Evolutionary conservation across 2,797 vertebrate genomes (phyloP), one percentile per base, ranked within the genome.

Genomic region (Chloroceryle amazona): DNA sequence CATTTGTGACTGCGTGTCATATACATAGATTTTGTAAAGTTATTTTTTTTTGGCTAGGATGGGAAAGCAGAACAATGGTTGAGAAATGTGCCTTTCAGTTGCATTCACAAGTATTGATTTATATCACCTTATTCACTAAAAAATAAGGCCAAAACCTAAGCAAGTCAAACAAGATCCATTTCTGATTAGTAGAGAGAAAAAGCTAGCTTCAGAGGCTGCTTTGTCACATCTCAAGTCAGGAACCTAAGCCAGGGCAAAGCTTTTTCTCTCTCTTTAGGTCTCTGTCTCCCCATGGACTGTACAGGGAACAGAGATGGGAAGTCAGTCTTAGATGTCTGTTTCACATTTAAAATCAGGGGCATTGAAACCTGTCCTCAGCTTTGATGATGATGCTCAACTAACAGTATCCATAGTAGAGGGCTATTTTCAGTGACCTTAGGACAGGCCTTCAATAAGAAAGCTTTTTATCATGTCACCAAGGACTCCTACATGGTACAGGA

Each of bases 381-480:
- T 83, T 79, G 52, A 87, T 89, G 63, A 60, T 74, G 44, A 86
- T 1, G 2, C n/a, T 58, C 3, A 4, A 52, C 74, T 80, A 91
- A 76, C 26, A 67, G 52, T 82, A 81, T 60, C 39, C 67, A 52
- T 67, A 67, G 68, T 25, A 82, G 18, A 74, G 67, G 37, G n/a
- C 16, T 81, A 33, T 88, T 90, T 86, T 51, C 57, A 37, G 62
- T 41, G 83, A 89, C 81, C 84, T 85, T 39, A 82, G 52, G 35
- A n/a, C 52, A 86, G 37, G 41, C 33, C 52, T 89, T 93, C 81
- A 57, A 46, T 87, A 73, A 80, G 63, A 84, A 78, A 74, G 37
- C 25, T 80, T 94, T 92, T 76, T 94, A 73, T 92, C 61, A 72
- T 47, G 67, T 81, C 60, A 70, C 67, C 55, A 93, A 94, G 92